Base-by-base conservation (phyloP, 2,888 invertebrate genomes). In the Junonia oenone region DNA sequence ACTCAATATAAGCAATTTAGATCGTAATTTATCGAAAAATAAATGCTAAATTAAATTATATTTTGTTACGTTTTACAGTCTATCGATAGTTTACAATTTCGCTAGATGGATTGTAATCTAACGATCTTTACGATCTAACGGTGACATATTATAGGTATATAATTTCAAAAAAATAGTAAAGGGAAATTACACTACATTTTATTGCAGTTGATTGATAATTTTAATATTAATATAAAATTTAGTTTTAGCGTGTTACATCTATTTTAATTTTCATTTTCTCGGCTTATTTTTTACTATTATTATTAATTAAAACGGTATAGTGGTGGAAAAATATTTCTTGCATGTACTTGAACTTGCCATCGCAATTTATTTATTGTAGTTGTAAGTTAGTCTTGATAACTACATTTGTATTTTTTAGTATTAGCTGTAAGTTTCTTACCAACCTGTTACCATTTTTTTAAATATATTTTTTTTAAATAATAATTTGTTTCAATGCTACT, bases 281-380 rank as follows among this genome's bases (percentile, higher is more conserved):
- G 5, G 22, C 17, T 17, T 2, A 8, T 46, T n/a, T 2, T 31
- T 22, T 2, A n/a, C n/a, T n/a, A n/a, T n/a, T 43, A 31, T 17
- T 40, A 29, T 43, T 22, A 38, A 57, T 38, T 48, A n/a, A 26
- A 26, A 9, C 13, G 11, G 15, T 22, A n/a, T 19, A 26, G 6
- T 11, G 11, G 15, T 22, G 29, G 13, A 11, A 19, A 31, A 26
- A 43, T 26, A 43, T 13, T 11, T 40, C n/a, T 17, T 40, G 19
- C 19, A 40, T 40, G 38, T 19, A 51, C 15, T 43, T 37, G 8
- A 59, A 61, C 71, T 75, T 75, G 72, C 72, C 69, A 70, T 73
- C 68, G 72, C 69, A 73, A 73, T 66, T 73, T 75, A 82, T 82
- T 85, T 85, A 83, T 83, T 83, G 56, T 82, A 81, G 76, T 63